phyloP scores from a whole-genome alignment of 37 sponge, comb jelly and placozoan species.

The Cliona cf. orientalis region DNA sequence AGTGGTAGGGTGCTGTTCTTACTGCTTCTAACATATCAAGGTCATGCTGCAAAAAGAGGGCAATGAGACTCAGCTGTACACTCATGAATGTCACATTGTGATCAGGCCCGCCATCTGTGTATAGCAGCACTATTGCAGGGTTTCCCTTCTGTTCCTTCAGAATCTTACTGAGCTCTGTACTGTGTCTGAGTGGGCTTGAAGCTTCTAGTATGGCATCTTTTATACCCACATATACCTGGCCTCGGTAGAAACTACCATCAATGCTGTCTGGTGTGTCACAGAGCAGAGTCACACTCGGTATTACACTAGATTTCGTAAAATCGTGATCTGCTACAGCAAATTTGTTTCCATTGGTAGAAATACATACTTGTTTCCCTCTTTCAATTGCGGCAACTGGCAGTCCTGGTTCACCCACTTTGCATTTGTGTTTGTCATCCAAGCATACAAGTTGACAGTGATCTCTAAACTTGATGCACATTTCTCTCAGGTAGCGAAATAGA shows the following conservation, averaged over 20 bases:
- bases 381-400: slow-evolving; percentile 71
- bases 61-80: slow-evolving; percentile 43
- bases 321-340: slow-evolving; percentile 46
- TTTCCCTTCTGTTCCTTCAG: not conserved
- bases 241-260: slow-evolving; percentile 29
- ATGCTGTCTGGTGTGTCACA: slow-evolving; percentile 33
- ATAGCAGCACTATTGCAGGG: not conserved
- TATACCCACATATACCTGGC: slow-evolving; percentile 37
- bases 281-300: slow-evolving; percentile 33
- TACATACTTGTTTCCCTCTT: slow-evolving; percentile 42
- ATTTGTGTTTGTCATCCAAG: slow-evolving; percentile 52
- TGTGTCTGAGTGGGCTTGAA: slow-evolving; percentile 31
- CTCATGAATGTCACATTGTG: slow-evolving; percentile 32
- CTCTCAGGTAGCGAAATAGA: slow-evolving; percentile 24
- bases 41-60: slow-evolving; percentile 33
- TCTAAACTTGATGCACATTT: slow-evolving; percentile 16
- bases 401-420: slow-evolving; percentile 71
- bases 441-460: not conserved
- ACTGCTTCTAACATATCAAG: slow-evolving; percentile 39
- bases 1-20: slow-evolving; percentile 41
- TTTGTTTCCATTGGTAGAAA: not conserved
- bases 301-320: slow-evolving; percentile 26
- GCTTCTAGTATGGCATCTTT: slow-evolving; percentile 51
- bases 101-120: slow-evolving; percentile 74
- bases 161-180: slow-evolving; percentile 14